These are phyloP conservation scores for Danaus melanippus DNA, from an alignment of 1,140 invertebrate genomes.

Conservation along the genomic window DNA sequence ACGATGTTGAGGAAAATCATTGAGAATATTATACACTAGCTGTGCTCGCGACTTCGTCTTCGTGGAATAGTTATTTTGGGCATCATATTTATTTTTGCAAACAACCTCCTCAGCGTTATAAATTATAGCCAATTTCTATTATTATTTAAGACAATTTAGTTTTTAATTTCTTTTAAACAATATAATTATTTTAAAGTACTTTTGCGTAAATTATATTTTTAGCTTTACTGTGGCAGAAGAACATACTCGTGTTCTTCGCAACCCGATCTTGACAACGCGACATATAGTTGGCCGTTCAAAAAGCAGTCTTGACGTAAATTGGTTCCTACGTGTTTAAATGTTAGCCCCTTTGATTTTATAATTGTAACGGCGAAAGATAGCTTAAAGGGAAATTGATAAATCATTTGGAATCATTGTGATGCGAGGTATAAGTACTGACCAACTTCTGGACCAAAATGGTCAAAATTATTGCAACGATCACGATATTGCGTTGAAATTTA, in stretches of 20 bases:
- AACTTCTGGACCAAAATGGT: conserved; percentile 23
- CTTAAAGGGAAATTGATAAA: conserved; percentile 20
- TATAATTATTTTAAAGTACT: too few species aligned
- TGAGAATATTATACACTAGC: too few species aligned
- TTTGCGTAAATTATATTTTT: too few species aligned
- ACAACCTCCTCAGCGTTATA: too few species aligned
- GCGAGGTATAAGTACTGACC: conserved; percentile 17
- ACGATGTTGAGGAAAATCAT: too few species aligned
- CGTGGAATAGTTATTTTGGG: too few species aligned
- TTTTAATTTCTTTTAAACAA: too few species aligned
- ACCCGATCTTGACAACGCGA: conserved; percentile 1
- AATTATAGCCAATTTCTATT: too few species aligned
- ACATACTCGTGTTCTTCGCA: neutral
- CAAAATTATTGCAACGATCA: conserved; percentile 25
- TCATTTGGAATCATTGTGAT: conserved; percentile 26
- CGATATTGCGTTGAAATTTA: conserved; percentile 24
- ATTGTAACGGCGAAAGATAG: conserved; percentile 20
- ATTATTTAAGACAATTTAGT: too few species aligned
- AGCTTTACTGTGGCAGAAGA: too few species aligned
- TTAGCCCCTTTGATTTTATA: conserved; percentile 30
- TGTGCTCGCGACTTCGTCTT: too few species aligned
- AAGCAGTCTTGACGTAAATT: conserved; percentile 27
- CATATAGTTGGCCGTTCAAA: conserved; percentile 24
- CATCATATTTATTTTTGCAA: too few species aligned
- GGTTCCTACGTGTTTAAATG: conserved; percentile 25